Evolutionary conservation across 2,113 vertebrate species (phyloP).

Genomic region (Apodemus sylvaticus): DNA sequence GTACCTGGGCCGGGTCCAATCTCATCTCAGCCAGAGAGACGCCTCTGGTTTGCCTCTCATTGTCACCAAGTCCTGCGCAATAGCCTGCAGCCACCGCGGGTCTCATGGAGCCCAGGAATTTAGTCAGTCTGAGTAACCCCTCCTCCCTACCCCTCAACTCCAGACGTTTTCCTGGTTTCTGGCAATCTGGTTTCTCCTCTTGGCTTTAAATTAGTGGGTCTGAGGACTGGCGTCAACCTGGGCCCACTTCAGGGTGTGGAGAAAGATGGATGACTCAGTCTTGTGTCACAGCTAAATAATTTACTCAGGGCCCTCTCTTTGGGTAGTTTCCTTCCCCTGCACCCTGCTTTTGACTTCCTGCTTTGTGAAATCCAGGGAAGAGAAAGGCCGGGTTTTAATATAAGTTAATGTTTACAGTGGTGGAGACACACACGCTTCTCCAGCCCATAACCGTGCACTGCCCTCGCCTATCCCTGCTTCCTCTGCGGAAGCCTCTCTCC

Average conservation of each 20-base stretch:
- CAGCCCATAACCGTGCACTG: neutral
- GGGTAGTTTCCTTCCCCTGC: neutral
- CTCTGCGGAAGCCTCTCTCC: neutral
- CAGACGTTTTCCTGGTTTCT: neutral
- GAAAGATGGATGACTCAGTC: neutral
- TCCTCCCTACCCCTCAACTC: neutral
- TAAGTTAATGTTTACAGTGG: constrained; percentile 72
- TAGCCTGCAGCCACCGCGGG: no score
- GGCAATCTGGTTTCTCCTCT: neutral
- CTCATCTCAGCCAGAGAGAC: neutral
- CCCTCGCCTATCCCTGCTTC: neutral
- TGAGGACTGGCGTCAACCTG: neutral
- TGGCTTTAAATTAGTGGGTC: neutral
- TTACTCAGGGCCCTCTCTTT: constrained; percentile 24
- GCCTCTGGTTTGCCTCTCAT: neutral
- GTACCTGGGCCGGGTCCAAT: neutral
- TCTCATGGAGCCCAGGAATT: neutral
- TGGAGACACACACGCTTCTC: neutral
- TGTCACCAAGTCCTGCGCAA: no score
- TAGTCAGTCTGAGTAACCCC: neutral
- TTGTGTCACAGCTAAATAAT: constrained; percentile 47
- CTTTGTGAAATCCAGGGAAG: neutral
- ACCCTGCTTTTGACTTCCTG: constrained; percentile 61
- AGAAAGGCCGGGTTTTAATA: constrained; percentile 28
- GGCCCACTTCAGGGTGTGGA: neutral